phyloP scores from a whole-genome alignment of 2,113 vertebrate genomes.

The Trachemys scripta region DNA sequence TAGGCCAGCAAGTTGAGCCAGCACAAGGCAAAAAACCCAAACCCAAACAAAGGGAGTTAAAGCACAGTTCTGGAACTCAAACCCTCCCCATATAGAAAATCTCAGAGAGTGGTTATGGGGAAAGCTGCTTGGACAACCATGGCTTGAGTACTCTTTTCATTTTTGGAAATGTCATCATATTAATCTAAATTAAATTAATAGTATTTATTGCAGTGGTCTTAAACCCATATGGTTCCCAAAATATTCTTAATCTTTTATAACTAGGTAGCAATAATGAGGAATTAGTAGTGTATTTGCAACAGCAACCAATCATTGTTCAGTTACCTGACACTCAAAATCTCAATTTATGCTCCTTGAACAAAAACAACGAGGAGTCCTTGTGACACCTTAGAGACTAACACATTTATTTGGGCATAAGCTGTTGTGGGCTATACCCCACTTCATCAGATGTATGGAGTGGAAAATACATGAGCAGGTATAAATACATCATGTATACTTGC shows the following conservation, averaged over 20 bases:
- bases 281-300: background rate
- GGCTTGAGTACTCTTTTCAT: background rate
- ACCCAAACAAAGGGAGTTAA: background rate
- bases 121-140: background rate
- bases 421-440: too few relatives aligned
- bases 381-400: too few relatives aligned
- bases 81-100: background rate
- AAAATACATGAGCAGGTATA: too few relatives aligned
- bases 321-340: background rate
- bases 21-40: background rate
- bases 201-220: background rate
- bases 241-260: background rate
- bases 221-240: background rate
- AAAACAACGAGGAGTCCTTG: too few relatives aligned
- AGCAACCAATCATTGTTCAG: background rate
- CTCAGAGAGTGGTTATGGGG: background rate
- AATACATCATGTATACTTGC: too few relatives aligned
- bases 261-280: background rate
- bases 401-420: too few relatives aligned
- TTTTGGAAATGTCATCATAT: background rate
- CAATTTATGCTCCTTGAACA: background rate
- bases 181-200: background rate
- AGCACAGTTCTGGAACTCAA: fast-evolving
- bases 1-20: background rate
- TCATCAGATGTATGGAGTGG: too few relatives aligned